Base-by-base conservation (phyloP, 2,113 vertebrate species). In the Tachysurus fulvidraco region DNA sequence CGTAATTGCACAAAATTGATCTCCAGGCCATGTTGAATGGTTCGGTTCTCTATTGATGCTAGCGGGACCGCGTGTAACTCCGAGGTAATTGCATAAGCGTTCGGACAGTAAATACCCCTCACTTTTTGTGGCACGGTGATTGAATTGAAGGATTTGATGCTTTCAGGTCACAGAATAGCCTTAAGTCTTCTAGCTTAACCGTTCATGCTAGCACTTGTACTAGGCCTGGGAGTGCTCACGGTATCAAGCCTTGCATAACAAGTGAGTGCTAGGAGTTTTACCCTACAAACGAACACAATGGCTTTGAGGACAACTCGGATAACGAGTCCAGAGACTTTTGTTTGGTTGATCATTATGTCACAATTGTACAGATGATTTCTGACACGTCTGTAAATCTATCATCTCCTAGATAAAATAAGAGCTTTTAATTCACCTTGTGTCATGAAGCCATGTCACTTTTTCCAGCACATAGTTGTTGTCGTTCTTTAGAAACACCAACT, bases 161-260 rank as follows among this genome's bases (percentile, higher is more conserved):
- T 55, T 57, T 57, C 25, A 28, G 44, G n/a, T 52, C 46, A 54
- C 25, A 77, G 74, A 28, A 77, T 54, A 79, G 76, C n/a, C 8
- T 57, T 1, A 78, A 55, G 76, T 55, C n/a, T 57, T 57, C 16
- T 10, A 57, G 28, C 5, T 19, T 79, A 36, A 57, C 77, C 57
- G 52, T 79, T 79, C 77, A 11, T 57, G 54, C 77, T 79, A 23
- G 54, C 57, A 79, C 77, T 79, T 79, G 77, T 79, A 28, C 50
- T 5, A 36, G 9, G 9, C 13, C 74, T 77, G 44, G 4, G 23
- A n/a, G 44, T 50, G 23, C 44, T 50, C 1, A 14, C 25, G 50
- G 16, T 78, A 11, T 25, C n/a, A 78, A 55, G n/a, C 11, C 74
- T 54, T 54, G 0, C 5, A 8, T 41, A 23, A 50, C 11, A 74